Evolutionary conservation across 1,140 invertebrate species (phyloP), one percentile per base, ranked within the genome.

Genomic region (Macrobrachium rosenbergii): DNA sequence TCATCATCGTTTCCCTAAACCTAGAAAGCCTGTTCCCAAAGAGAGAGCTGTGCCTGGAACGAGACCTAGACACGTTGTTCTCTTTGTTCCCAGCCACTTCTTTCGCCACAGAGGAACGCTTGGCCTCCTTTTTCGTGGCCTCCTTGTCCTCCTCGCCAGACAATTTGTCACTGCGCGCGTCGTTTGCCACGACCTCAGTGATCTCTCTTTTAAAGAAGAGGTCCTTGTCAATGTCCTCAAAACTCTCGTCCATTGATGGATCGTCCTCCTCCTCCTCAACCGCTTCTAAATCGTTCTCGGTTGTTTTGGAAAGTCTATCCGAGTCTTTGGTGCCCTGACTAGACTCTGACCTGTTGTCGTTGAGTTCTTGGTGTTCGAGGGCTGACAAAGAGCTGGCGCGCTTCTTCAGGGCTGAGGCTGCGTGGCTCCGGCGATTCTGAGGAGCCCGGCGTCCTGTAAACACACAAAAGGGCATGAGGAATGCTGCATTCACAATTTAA

Each of bases 271-370:
- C 52, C 16, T 5, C 19, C 75, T 28, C 37, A 21, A 67, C 83
- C 58, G 7, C 75, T 37, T 45, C n/a, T 19, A 17, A n/a, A 58
- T 73, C 82, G 28, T 73, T 63, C 64, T 87, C 84, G 6, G 78
- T 69, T 52, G 84, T 81, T 43, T 75, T 62, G 23, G 83, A 86
- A 21, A 79, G 14, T 80, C 83, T 86, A 43, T 23, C 69, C 23
- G 83, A 86, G 77, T 77, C 63, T 45, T 6, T 52, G 16, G 21
- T 52, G 23, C 84, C 78, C 78, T 87, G 78, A 87, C 84, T 87
- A 87, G 78, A 76, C 84, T 87, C 84, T 87, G 84, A 87, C 84
- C 84, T 87, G 84, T 80, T 87, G 78, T 87, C 84, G 78, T 52
- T 58, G 84, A 73, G 58, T 23, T 87, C 84, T 75, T 87, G 84